Evolutionary conservation across 2,888 invertebrate species (phyloP).

Genomic region (Chironomus riparius): DNA sequence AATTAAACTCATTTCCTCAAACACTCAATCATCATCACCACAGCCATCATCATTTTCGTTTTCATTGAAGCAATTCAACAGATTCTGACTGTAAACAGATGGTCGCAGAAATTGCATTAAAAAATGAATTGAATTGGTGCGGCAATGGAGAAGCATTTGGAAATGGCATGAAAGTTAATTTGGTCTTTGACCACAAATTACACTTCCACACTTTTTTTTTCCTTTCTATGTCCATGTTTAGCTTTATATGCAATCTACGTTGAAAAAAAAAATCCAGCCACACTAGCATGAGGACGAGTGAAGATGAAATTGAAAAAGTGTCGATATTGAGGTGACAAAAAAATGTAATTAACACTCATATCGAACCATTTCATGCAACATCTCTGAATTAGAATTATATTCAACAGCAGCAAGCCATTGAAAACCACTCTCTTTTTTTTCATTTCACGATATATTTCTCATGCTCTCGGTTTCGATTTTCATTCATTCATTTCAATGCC

Average conservation of each 20-base stretch:
- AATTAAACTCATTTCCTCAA: no score
- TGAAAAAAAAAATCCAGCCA: no score
- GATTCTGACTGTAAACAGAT: slow-evolving; percentile 1
- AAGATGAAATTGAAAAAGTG: no score
- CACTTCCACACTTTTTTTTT: neutral
- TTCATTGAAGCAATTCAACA: neutral
- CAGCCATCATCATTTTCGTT: neutral
- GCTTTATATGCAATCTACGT: no score
- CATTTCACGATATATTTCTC: neutral
- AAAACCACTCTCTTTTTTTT: neutral
- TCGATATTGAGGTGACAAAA: neutral
- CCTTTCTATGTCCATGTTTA: no score
- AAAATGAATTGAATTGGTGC: neutral
- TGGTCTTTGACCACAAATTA: slow-evolving; percentile 22
- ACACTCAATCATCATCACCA: neutral
- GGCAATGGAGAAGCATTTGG: neutral
- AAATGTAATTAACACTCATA: neutral
- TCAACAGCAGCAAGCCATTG: neutral
- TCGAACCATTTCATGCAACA: neutral
- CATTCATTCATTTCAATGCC: neutral
- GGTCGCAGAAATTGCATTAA: neutral
- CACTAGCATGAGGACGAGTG: no score
- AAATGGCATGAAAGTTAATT: slow-evolving; percentile 4
- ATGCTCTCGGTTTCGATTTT: neutral
- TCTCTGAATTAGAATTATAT: neutral